Conservation (phyloP, 2,113 vertebrate genomes). For the Pelodiscus sinensis region DNA sequence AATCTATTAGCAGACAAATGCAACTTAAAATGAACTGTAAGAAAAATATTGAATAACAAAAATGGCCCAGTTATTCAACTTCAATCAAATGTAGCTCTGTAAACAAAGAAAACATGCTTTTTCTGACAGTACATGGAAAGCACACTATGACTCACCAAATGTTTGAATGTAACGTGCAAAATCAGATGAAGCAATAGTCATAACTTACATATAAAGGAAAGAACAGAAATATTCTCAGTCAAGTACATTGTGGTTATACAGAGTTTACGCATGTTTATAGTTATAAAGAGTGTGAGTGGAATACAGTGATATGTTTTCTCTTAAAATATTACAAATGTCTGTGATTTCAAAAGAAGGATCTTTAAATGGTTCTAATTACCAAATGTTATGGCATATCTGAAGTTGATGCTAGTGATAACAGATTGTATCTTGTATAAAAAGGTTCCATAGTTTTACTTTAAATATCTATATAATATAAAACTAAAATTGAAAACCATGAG, state of each 20-base stretch:
- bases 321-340: neutral
- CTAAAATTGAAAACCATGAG: neutral
- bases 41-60: neutral
- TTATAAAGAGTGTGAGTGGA: neutral
- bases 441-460: neutral
- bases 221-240: neutral
- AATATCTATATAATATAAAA: neutral
- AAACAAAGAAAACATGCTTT: neutral
- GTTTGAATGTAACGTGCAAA: neutral
- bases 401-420: neutral
- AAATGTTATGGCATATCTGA: neutral
- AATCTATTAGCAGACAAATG: neutral
- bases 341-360: neutral
- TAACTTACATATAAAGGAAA: neutral
- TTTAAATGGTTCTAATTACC: neutral
- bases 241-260: neutral
- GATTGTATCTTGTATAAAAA: neutral
- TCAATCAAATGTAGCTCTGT: neutral
- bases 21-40: neutral
- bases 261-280: rapidly evolving
- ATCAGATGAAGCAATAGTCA: neutral
- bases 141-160: rapidly evolving
- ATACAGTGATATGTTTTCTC: neutral
- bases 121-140: neutral
- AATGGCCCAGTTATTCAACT: neutral